These are phyloP conservation scores for Abrostola triplasia DNA, from an alignment of 2,888 invertebrate genomes.

Conservation along the genomic window DNA sequence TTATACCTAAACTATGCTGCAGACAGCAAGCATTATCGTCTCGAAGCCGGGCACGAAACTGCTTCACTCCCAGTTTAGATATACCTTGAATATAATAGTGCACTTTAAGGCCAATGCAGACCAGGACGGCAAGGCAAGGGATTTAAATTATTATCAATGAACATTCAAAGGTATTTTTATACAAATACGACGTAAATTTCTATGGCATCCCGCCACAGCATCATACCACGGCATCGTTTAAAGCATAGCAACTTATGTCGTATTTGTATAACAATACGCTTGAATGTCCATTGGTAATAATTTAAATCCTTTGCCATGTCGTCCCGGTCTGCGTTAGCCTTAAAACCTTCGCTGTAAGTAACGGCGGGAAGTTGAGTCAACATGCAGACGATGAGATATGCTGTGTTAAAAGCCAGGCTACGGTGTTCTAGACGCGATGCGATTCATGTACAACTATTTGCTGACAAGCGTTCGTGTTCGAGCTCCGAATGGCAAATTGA, in stretches of 20 bases:
- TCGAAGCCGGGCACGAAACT: conserved; percentile 12
- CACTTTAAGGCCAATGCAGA: too few relatives aligned
- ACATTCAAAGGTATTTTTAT: too few relatives aligned
- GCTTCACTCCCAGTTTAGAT: conserved; percentile 11
- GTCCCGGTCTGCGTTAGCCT: too few relatives aligned
- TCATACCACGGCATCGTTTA: too few relatives aligned
- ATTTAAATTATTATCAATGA: too few relatives aligned
- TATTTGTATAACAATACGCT: too few relatives aligned
- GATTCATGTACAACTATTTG: conserved; percentile 40
- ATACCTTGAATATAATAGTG: conserved; percentile 13
- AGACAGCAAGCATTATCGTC: conserved; percentile 11
- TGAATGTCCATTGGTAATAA: too few relatives aligned
- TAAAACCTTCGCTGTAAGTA: conserved; percentile 23
- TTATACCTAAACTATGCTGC: conserved; percentile 21
- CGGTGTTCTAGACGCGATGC: conserved; percentile 18
- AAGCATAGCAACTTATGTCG: too few relatives aligned
- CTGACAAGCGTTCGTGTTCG: conserved; percentile 20
- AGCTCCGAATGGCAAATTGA: conserved; percentile 29
- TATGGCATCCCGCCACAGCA: too few relatives aligned
- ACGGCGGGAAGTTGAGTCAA: conserved; percentile 29
- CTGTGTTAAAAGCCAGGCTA: conserved; percentile 7
- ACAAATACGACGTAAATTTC: too few relatives aligned
- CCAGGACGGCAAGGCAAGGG: too few relatives aligned
- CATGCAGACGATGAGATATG: conserved; percentile 15
- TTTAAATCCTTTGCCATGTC: too few relatives aligned